Evolutionary conservation across 2,888 invertebrate species (phyloP), one percentile per base, ranked within the genome.

Genomic region (Drosophila siamana): DNA sequence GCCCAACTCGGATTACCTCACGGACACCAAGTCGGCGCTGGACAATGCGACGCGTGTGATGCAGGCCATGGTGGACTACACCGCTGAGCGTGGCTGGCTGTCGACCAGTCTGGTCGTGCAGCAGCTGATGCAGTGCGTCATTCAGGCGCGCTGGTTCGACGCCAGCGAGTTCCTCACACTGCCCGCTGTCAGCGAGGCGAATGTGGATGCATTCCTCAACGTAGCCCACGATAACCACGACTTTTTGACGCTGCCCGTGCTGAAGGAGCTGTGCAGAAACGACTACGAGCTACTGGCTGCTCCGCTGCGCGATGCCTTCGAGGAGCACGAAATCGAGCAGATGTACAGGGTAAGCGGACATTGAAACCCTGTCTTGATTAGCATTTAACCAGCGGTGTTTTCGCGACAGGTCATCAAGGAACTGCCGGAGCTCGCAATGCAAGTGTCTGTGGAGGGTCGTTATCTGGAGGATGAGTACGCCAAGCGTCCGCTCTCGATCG

Each of bases 11-110:
- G 99, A 99, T 93, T 99, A 99, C 91, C 93, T 95, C 59, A 99
- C 99, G 0, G 99, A 99, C 92, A 95, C 98, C 36, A 99, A 99
- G 92, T 98, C 98, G 11, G 98, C 99, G 0, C 93, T 99, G 51
- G 99, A 99, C 93, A 99, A 99, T 92, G 95, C 98, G 15, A 96
- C 99, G 43, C 95, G 99, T 89, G 97, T 99, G 72, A 92, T 99
- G 78, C 98, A 98, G 94, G 98, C 99, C 16, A 98, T 99, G 97
- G 96, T 99, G 85, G 99, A 99, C 92, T 95, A 97, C 9, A 95
- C 96, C 43, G 97, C 98, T 0, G 97, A 98, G 91, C 94, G 95
- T 80, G 98, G 98, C 48, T 99, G 98, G 97, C 93, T 99, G 6
- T 93, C 95, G 4, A 95, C 96, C 1, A 95, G 97, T 0, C 91